These are phyloP conservation scores for Novumbra hubbsi DNA, from an alignment of 2,797 vertebrate species.

Conservation along the genomic window DNA sequence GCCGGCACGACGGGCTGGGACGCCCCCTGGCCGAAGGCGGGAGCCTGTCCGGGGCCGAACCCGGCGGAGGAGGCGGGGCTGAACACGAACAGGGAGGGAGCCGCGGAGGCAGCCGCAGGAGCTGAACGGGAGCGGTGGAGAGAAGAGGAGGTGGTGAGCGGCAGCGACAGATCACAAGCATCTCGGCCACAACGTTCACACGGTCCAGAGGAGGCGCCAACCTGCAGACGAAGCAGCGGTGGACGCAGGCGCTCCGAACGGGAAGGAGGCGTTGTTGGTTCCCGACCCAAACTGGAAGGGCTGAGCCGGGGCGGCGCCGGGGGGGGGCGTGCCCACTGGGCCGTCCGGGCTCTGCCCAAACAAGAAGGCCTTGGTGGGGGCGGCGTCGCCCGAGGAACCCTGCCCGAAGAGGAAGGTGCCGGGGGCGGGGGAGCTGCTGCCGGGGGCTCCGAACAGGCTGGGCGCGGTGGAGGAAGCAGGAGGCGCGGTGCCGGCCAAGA, in stretches of 20 bases:
- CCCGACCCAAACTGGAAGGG: constrained; percentile 84
- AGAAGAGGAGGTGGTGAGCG: too few relatives aligned
- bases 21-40: constrained; percentile 80
- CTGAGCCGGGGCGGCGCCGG: constrained; percentile 63
- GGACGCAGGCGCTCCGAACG: constrained; percentile 78
- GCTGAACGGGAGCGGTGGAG: constrained; percentile 14
- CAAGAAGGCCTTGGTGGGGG: constrained; percentile 78
- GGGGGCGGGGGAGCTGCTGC: constrained; percentile 61
- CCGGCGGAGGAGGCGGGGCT: constrained; percentile 73
- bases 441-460: constrained; percentile 75
- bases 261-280: constrained; percentile 73
- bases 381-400: constrained; percentile 73
- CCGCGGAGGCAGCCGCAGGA: constrained; percentile 54
- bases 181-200: too few relatives aligned
- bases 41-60: constrained; percentile 79
- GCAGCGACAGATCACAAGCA: too few relatives aligned
- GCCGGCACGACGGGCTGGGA: constrained; percentile 69
- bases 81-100: constrained; percentile 83
- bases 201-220: constrained; percentile 55
- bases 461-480: constrained; percentile 69
- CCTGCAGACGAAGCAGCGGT: constrained; percentile 82
- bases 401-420: constrained; percentile 86
- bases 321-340: constrained; percentile 70
- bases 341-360: constrained; percentile 85
- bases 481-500: constrained; percentile 71